These are phyloP conservation scores for Drosophila macrospina DNA, from an alignment of 2,888 invertebrate species.

Conservation along the genomic window DNA sequence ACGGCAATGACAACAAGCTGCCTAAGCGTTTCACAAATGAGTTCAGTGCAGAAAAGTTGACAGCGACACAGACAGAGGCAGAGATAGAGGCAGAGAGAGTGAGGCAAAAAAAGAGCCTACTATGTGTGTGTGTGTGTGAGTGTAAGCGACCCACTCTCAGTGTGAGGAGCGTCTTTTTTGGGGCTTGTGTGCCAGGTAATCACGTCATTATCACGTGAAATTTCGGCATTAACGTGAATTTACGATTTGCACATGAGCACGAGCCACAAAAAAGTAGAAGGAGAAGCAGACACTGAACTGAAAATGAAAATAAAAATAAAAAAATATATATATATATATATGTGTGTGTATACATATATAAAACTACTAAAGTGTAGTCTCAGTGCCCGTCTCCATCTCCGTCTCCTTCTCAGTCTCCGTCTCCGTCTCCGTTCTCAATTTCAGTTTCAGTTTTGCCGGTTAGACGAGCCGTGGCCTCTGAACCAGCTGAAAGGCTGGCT, in stretches of 20 bases:
- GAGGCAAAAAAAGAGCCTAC: slow-evolving; percentile 20
- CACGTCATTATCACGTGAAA: slow-evolving; percentile 84
- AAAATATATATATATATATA: slow-evolving; percentile 37
- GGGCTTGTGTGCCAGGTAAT: slow-evolving; percentile 70
- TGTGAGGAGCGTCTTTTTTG: slow-evolving; percentile 30
- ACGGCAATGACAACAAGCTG: slow-evolving; percentile 19
- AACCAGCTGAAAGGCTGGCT: slow-evolving; percentile 35
- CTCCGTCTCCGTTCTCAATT: slow-evolving; percentile 38
- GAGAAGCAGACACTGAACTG: no score
- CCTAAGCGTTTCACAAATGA: slow-evolving; percentile 31
- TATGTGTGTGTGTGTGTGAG: background rate
- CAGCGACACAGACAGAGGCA: slow-evolving; percentile 20
- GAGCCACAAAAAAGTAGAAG: slow-evolving; percentile 33
- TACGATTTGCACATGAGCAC: slow-evolving; percentile 78
- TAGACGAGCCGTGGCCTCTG: slow-evolving; percentile 18
- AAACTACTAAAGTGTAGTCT: slow-evolving; percentile 58
- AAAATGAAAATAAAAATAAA: slow-evolving; percentile 49
- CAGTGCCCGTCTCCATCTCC: slow-evolving; percentile 5
- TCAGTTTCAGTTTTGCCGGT: slow-evolving; percentile 34
- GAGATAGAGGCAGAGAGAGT: background rate
- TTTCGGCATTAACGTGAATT: slow-evolving; percentile 80
- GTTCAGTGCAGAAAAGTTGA: slow-evolving; percentile 33
- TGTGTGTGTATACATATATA: slow-evolving; percentile 40
- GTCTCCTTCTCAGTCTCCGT: slow-evolving; percentile 22
- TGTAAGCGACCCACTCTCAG: slow-evolving; percentile 9